phyloP scores from a whole-genome alignment of 2,888 invertebrate species.

The Eristalinus aeneus region DNA sequence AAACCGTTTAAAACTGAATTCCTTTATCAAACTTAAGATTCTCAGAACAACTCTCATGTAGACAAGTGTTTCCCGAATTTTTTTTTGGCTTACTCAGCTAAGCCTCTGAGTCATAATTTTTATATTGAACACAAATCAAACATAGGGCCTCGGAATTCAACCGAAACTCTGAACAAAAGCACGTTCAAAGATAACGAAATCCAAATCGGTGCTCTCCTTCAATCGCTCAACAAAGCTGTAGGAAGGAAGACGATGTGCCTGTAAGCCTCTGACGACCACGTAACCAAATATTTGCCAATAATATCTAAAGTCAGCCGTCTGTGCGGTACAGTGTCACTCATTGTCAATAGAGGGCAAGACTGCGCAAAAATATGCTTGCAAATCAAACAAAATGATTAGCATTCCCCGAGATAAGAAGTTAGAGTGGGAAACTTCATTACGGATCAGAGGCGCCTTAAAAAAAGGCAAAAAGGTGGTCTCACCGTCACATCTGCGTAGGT shows the following conservation, averaged over 20 bases:
- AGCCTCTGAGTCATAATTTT: background rate
- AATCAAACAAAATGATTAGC: slow-evolving; percentile 11
- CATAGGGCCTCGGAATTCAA: background rate
- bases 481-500: slow-evolving; percentile 1
- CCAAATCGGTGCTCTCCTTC: background rate
- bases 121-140: background rate
- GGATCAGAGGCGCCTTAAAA: background rate
- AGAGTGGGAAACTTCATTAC: background rate
- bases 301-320: slow-evolving; percentile 6
- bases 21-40: too few relatives aligned
- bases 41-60: too few relatives aligned
- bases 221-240: background rate
- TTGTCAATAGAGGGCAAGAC: background rate
- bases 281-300: slow-evolving; percentile 5
- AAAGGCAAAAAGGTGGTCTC: background rate
- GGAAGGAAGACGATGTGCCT: background rate
- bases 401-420: background rate
- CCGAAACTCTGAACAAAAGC: background rate
- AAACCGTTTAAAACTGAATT: background rate
- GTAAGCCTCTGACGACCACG: background rate
- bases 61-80: too few relatives aligned
- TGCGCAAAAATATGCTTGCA: background rate
- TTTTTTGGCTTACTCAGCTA: too few relatives aligned
- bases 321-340: background rate
- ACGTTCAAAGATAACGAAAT: background rate